Evolutionary conservation across 53 echinoderm and acorn worm genomes (phyloP).

Genomic region (Holothuria scabra): DNA sequence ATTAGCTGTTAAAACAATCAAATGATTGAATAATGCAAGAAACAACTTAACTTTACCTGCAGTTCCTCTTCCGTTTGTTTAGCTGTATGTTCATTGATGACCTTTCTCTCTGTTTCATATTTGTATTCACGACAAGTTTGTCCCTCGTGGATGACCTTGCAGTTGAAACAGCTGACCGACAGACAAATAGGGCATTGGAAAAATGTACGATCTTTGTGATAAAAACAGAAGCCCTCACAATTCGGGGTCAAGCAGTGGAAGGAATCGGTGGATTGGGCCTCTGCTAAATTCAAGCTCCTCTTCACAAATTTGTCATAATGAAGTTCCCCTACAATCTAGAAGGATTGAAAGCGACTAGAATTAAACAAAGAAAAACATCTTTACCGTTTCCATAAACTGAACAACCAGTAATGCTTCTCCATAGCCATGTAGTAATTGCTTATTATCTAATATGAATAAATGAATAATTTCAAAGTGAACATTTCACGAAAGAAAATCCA

Average conservation of each 20-base stretch:
- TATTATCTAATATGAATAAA: not conserved
- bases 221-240: conserved; percentile 89
- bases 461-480: no score
- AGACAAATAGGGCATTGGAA: conserved; percentile 78
- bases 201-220: conserved; percentile 82
- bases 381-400: not conserved
- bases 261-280: conserved; percentile 68
- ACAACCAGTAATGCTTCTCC: not conserved
- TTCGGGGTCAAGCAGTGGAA: conserved; percentile 93
- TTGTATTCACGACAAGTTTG: conserved; percentile 90
- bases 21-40: not conserved
- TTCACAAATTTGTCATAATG: conserved; percentile 70
- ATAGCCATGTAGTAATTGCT: not conserved
- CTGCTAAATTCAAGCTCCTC: conserved; percentile 71
- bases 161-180: conserved; percentile 77
- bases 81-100: conserved; percentile 74
- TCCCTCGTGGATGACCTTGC: conserved; percentile 90
- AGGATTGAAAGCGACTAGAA: not conserved
- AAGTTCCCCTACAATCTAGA: conserved; percentile 62
- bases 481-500: no score
- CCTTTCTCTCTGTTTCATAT: conserved; percentile 64
- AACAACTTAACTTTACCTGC: conserved; percentile 52
- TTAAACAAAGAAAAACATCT: not conserved
- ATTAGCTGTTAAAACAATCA: no score
- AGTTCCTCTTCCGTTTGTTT: conserved; percentile 68